Evolutionary conservation across 2,888 invertebrate species (phyloP), one percentile per base, ranked within the genome.

Genomic region (Eueremaeus valkanovi): DNA sequence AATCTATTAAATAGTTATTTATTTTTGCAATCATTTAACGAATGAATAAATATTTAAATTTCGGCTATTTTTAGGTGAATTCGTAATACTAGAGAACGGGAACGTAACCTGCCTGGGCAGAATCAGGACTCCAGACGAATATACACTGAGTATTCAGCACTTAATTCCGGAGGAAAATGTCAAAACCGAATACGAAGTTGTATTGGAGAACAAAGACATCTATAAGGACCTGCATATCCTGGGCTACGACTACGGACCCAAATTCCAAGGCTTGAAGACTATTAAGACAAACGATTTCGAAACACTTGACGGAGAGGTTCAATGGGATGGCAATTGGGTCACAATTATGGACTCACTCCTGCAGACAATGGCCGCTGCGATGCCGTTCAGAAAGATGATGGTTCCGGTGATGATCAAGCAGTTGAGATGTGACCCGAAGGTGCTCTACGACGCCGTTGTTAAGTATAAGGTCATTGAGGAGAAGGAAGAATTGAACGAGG

Each of bases 221-320:
- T 58, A 58, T 18, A 58, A 58, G 29, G 58, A 58, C 2, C 31
- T 58, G 1, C 13, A 18, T 18, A 58, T 58, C 8, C 29, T 29
- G 16, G 58, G 58, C 31, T 58, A 58, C 18, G 58, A 58, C 18
- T 58, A 58, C 31, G 58, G 58, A 31, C 58, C 58, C 16, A 58
- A 58, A 31, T 58, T 58, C 58, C 29, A 31, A 58, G 58, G 58
- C 18, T 18, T 58, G 27, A 1, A 27, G 9, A 27, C 0, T 9
- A 55, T 55, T 3, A 55, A 27, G 11, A 55, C 55, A 1, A 55
- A 55, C 16, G 11, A 55, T 27, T 55, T 55, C 11, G 55, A 87
- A 80, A 92, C 42, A 24, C 29, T 66, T 3, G 55, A 29, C 21
- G 77, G 66, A 16, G 21, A 51, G 11, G 72, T 77, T 6, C 11